Evolutionary conservation across 1,140 invertebrate species (phyloP).

Genomic region (Drosophila micromelanica): DNA sequence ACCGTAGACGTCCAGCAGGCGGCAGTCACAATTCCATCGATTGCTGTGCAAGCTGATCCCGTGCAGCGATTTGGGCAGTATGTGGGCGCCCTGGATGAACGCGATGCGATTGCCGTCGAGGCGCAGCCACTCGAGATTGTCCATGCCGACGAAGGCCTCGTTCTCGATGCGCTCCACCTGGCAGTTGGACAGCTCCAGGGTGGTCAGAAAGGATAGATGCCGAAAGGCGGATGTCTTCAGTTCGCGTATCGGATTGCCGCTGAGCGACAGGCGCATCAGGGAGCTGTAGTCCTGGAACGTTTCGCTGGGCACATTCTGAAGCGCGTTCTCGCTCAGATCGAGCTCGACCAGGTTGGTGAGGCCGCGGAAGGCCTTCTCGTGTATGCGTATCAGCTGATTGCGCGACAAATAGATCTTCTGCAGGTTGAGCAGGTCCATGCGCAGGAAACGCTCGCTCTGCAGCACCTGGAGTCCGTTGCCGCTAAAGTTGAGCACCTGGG

Average conservation of each 20-base stretch:
- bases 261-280: slow-evolving; percentile 92
- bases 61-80: slow-evolving; percentile 90
- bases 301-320: slow-evolving; percentile 90
- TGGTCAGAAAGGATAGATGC: slow-evolving; percentile 90
- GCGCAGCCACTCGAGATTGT: slow-evolving; percentile 92
- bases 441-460: slow-evolving; percentile 90
- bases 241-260: slow-evolving; percentile 91
- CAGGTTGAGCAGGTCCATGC: slow-evolving; percentile 92
- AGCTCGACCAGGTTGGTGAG: slow-evolving; percentile 95
- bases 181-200: slow-evolving; percentile 92
- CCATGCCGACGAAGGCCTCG: slow-evolving; percentile 92
- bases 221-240: slow-evolving; percentile 91
- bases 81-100: slow-evolving; percentile 88
- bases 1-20: slow-evolving; percentile 89
- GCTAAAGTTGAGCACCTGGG: slow-evolving; percentile 94
- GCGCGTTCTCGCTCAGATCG: slow-evolving; percentile 92
- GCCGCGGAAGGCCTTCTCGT: slow-evolving; percentile 91
- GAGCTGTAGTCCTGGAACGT: slow-evolving; percentile 91
- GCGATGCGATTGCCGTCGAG: slow-evolving; percentile 92
- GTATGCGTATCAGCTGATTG: slow-evolving; percentile 91
- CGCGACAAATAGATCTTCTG: slow-evolving; percentile 93
- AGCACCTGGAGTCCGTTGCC: slow-evolving; percentile 92
- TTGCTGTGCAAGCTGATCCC: slow-evolving; percentile 93
- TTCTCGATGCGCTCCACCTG: slow-evolving; percentile 90
- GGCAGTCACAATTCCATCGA: slow-evolving; percentile 95